A percentile compares a stretch with the other conserved stretches of the same genome.
Evolutionary conservation across 2,797 vertebrate genomes (phyloP).

Genomic region (Acipenser oxyrinchus): DNA sequence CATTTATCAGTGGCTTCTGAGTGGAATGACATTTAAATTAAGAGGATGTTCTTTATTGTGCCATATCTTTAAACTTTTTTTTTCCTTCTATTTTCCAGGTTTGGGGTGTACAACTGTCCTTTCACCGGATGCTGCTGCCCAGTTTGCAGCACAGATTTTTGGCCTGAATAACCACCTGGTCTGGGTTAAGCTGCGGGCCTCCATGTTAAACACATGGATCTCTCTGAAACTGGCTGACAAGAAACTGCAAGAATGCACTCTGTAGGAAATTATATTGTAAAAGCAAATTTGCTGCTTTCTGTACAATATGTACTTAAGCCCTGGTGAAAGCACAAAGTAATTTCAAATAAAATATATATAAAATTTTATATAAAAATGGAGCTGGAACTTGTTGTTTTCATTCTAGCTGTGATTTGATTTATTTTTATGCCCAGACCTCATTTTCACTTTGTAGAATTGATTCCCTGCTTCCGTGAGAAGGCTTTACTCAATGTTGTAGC

Average conservation of each 20-base stretch:
- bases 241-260: conserved; percentile 73
- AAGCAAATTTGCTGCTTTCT: not conserved
- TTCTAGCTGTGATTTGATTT: not conserved
- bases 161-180: conserved; percentile 83
- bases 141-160: conserved; percentile 89
- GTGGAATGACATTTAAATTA: too few relatives aligned
- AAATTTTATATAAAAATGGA: too few relatives aligned
- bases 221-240: conserved; percentile 85
- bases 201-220: conserved; percentile 87
- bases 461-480: not conserved
- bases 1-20: too few relatives aligned
- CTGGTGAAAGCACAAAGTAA: not conserved
- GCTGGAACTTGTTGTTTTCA: not conserved
- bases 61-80: too few relatives aligned
- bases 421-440: not conserved
- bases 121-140: conserved; percentile 85
- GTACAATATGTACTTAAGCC: not conserved
- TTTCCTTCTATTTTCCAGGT: conserved; percentile 49
- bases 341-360: too few relatives aligned
- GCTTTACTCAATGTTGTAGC: not conserved
- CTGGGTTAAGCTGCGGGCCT: conserved; percentile 84
- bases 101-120: conserved; percentile 84
- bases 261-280: conserved; percentile 41
- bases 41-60: too few relatives aligned
- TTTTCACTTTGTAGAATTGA: not conserved